Evolutionary conservation across 2,797 vertebrate species (phyloP), one percentile per base, ranked within the genome.

Genomic region (Characodon lateralis): DNA sequence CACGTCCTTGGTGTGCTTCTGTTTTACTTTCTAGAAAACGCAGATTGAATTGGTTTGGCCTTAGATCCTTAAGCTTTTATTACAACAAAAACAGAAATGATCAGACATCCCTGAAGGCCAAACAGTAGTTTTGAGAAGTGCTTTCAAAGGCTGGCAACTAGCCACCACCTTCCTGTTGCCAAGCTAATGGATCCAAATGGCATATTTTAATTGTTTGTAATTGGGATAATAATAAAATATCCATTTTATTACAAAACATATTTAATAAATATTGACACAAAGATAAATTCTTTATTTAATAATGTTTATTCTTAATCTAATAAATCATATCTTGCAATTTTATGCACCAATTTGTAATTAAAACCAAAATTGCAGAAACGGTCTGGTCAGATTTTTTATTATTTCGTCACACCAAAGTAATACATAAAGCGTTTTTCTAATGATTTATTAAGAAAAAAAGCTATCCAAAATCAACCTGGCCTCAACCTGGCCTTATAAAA

Each of bases 141-240:
- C 58, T 81, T 87, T 87, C 80, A 83, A 78, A 87, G 80, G n/a
- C 78, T 88, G 88, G 84, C 89, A 81, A 79, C 43, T 46, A 61
- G 82, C 83, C 89, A 80, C 77, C 51, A 48, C 65, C 41, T 78
- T 85, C 69, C 61, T 9, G 50, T 79, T 84, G 90, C 90, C 89
- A 91, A 77, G 83, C 74, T 31, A 2, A 86, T 87, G 86, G 82
- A 87, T 78, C 70, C 43, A 77, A 76, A 84, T 73, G 51, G 20
- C 78, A 83, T 79, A 53, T 83, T 87, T 87, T 83, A 80, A 87
- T 78, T 84, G 69, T 86, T 83, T 87, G 75, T 78, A 46, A 68
- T 43, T 12, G 24, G 41, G 53, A 59, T 26, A 85, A 39, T 68
- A 14, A 73, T 66, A 61, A 74, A 73, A 31, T 41, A 55, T 79